These are phyloP conservation scores for Lycorma delicatula DNA, from an alignment of 1,140 invertebrate genomes.

Conservation along the genomic window DNA sequence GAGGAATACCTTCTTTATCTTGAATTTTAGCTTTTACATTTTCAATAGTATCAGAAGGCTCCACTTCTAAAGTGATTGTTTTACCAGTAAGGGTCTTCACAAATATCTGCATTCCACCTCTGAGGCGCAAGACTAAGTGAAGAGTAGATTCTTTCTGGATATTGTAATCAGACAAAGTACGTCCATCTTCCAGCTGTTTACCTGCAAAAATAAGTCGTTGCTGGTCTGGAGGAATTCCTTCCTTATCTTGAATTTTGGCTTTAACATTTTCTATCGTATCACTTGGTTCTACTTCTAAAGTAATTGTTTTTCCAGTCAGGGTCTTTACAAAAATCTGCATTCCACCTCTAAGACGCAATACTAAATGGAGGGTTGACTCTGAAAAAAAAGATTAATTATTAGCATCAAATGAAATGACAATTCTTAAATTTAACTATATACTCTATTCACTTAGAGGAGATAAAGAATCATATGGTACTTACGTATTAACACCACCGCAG, in stretches of 20 bases:
- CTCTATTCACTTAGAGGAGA: no score
- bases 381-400: no score
- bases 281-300: conserved; percentile 61
- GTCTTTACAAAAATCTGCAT: conserved; percentile 69
- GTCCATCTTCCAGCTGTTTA: conserved; percentile 59
- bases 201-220: conserved; percentile 56
- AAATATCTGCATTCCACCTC: conserved; percentile 66
- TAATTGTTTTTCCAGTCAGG: conserved; percentile 63
- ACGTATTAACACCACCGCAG: no score
- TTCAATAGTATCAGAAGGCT: conserved; percentile 66
- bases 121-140: conserved; percentile 58
- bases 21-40: conserved; percentile 73
- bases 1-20: conserved; percentile 58
- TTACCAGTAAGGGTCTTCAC: conserved; percentile 66
- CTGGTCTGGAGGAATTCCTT: conserved; percentile 54
- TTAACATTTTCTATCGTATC: conserved; percentile 74
- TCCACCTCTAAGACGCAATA: conserved; percentile 55
- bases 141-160: conserved; percentile 69
- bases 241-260: conserved; percentile 64
- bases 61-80: conserved; percentile 62
- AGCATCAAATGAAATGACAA: no score
- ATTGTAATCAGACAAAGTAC: conserved; percentile 56
- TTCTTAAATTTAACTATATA: no score
- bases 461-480: no score
- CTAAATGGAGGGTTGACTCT: conserved; percentile 69